phyloP scores from a whole-genome alignment of 2,888 invertebrate species.

The Campopleginae sp. region DNA sequence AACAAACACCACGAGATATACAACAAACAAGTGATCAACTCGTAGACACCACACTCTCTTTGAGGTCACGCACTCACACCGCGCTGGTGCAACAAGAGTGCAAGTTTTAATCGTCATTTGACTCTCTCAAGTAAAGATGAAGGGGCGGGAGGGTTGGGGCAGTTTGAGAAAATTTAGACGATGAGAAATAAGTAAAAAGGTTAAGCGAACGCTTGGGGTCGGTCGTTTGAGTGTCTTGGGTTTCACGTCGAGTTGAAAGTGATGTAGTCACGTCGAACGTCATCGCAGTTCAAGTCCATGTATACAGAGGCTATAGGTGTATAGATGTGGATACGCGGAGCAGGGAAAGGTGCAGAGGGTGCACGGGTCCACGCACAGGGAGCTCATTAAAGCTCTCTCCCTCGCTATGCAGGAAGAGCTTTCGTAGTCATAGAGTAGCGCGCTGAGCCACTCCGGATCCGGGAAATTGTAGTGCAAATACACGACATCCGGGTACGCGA shows the following conservation, averaged over 20 bases:
- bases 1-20: too few relatives aligned
- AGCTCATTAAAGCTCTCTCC: constrained; percentile 67
- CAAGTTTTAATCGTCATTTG: background rate
- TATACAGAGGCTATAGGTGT: background rate
- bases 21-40: too few relatives aligned
- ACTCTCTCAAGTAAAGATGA: background rate
- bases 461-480: constrained; percentile 68
- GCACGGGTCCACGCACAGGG: constrained; percentile 63
- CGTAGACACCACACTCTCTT: too few relatives aligned
- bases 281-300: constrained; percentile 39
- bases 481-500: constrained; percentile 63
- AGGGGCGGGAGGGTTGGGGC: background rate
- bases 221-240: constrained; percentile 26
- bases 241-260: constrained; percentile 23
- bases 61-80: too few relatives aligned
- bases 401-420: constrained; percentile 61
- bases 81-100: background rate
- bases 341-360: constrained; percentile 56
- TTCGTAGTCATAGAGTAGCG: constrained; percentile 63
- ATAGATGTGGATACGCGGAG: constrained; percentile 15
- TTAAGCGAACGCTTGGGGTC: constrained; percentile 18
- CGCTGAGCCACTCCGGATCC: constrained; percentile 64
- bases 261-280: constrained; percentile 46
- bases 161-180: background rate
- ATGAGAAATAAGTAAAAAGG: constrained; percentile 3